A percentile compares a stretch with the other conserved stretches of the same genome.
These are phyloP conservation scores for Characodon lateralis DNA, from an alignment of 2,797 vertebrate species.

Conservation along the genomic window DNA sequence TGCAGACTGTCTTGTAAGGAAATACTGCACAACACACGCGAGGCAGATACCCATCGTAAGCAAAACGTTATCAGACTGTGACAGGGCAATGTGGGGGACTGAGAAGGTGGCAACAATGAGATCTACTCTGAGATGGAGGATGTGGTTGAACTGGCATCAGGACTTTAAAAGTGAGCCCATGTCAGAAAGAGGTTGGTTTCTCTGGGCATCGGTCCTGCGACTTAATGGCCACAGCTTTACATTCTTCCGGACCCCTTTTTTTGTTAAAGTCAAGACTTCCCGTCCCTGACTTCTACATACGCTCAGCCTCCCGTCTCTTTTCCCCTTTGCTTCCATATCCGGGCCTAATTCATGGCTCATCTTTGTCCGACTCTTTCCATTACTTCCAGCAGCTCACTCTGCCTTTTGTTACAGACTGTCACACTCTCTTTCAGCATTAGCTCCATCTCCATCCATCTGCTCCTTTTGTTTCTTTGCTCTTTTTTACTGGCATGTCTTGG, in stretches of 20 bases:
- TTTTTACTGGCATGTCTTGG: constrained; percentile 61
- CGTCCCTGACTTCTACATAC: constrained; percentile 65
- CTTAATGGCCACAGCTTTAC: constrained; percentile 50
- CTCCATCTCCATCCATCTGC: constrained; percentile 73
- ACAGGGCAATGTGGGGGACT: constrained; percentile 34
- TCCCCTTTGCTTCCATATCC: constrained; percentile 59
- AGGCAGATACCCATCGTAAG: constrained; percentile 60
- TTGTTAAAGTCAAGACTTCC: constrained; percentile 55
- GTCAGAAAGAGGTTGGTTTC: constrained; percentile 54
- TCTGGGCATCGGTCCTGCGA: constrained; percentile 62
- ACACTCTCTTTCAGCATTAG: constrained; percentile 67
- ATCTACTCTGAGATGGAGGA: constrained; percentile 61
- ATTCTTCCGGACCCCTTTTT: constrained; percentile 35
- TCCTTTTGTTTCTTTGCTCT: constrained; percentile 73
- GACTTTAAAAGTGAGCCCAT: constrained; percentile 35
- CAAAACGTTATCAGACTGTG: constrained; percentile 61
- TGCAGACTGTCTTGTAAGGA: constrained; percentile 62
- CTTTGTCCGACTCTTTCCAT: constrained; percentile 69
- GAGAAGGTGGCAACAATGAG: constrained; percentile 43
- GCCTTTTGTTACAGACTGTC: constrained; percentile 69
- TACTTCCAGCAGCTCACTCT: constrained; percentile 61
- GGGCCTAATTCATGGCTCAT: constrained; percentile 62
- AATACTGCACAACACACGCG: constrained; percentile 45
- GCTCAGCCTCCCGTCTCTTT: constrained; percentile 63
- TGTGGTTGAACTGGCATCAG: constrained; percentile 45